Base-by-base conservation (phyloP, 2,888 invertebrate genomes). In the Agrotis ipsilon region DNA sequence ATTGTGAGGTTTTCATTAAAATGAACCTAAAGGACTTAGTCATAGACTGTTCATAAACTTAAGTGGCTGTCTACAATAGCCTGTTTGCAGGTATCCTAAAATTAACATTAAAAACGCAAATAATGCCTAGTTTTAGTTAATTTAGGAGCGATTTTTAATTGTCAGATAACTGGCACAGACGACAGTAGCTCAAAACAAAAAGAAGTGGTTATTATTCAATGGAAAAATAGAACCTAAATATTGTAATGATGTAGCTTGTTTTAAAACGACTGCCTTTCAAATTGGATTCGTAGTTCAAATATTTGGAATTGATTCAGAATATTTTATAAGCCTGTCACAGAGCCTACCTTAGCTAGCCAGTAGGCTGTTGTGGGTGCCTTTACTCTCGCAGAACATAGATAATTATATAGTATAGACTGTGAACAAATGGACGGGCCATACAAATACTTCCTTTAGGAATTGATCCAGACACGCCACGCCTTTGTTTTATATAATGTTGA, bases 301-400 rank as follows among this genome's bases (percentile, higher is more conserved):
- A 13, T 68, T 65, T 60, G 83, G 83, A 80, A 83, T 83, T 83
- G 81, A 78, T 79, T 63, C 46, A 46, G n/a, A 72, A 78, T 72
- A 62, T 78, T 52, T 64, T 55, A 48, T 16, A 39, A 49, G 39
- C 78, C 55, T 43, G 27, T 43, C 70, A 68, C 68, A 51, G 16
- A 55, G 39, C 19, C 14, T 24, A 27, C 21, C 24, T 6, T 21
- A 46, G 60, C n/a, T 58, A 64, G 64, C 52, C 19, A 58, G 49
- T 67, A 52, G 74, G 49, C 55, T 57, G 57, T 49, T 39, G 45
- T 62, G 66, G 73, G 32, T 78, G 78, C 54, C 43, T 49, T 78
- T 49, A 19, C 49, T 62, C n/a, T 58, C 16, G 52, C 72, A 62
- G 24, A 58, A 16, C 13, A 61, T 48, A 57, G 18, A 32, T 32